These are phyloP conservation scores for Trachymyrmex cornetzi DNA, from an alignment of 1,140 invertebrate genomes.

Conservation along the genomic window DNA sequence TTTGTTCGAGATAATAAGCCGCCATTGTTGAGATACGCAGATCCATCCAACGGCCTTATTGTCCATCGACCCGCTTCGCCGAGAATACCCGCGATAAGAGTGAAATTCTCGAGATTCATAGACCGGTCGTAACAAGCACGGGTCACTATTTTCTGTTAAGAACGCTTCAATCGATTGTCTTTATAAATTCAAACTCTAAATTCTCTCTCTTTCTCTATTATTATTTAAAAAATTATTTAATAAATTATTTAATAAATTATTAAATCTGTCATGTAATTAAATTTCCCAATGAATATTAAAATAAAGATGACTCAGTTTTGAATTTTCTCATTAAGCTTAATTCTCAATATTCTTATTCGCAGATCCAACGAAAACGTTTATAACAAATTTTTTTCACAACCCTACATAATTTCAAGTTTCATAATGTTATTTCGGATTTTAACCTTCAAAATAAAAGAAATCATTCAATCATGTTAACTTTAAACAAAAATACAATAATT, in stretches of 20 bases:
- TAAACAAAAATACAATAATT: too few relatives aligned
- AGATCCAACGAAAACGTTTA: too few relatives aligned
- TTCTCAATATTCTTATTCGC: too few relatives aligned
- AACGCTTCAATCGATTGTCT: conserved; percentile 22
- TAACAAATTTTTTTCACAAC: too few relatives aligned
- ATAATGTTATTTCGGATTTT: too few relatives aligned
- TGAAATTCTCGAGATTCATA: conserved; percentile 67
- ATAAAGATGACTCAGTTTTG: neutral
- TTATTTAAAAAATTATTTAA: neutral
- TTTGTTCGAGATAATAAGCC: conserved; percentile 85
- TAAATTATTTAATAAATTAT: conserved; percentile 3
- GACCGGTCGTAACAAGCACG: conserved; percentile 44
- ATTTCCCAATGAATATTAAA: neutral
- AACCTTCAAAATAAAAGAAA: too few relatives aligned
- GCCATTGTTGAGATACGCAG: conserved; percentile 82
- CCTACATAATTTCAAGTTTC: too few relatives aligned
- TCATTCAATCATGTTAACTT: too few relatives aligned
- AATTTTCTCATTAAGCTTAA: neutral
- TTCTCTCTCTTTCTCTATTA: neutral
- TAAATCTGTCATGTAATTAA: conserved; percentile 4
- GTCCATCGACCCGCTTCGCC: conserved; percentile 76
- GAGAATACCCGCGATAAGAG: conserved; percentile 79
- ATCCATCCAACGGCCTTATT: conserved; percentile 80
- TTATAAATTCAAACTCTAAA: neutral
- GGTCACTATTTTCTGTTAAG: conserved; percentile 22